A percentile compares a stretch with the other conserved stretches of the same genome.
These are phyloP conservation scores for Avahi laniger DNA, from an alignment of 2,797 vertebrate species.

Conservation along the genomic window DNA sequence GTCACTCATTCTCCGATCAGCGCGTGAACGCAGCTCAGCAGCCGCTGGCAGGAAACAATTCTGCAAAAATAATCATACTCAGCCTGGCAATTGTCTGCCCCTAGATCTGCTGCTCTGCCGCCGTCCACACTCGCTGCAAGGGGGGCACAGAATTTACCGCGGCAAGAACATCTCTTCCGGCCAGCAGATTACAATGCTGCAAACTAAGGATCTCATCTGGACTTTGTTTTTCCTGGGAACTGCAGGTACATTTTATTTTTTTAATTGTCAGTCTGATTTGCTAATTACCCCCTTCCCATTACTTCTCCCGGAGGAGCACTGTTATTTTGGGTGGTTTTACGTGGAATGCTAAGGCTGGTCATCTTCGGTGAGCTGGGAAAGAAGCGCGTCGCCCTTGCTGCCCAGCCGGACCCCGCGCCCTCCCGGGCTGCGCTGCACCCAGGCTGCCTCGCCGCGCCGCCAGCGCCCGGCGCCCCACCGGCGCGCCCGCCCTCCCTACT, in stretches of 20 bases:
- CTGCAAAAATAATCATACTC: constrained; percentile 79
- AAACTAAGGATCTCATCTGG: constrained; percentile 91
- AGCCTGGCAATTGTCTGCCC: constrained; percentile 77
- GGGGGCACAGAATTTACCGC: constrained; percentile 58
- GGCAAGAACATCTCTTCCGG: constrained; percentile 69
- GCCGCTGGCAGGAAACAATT: constrained; percentile 85
- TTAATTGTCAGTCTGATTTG: not conserved
- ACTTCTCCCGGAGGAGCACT: not conserved
- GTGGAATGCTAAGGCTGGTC: not conserved
- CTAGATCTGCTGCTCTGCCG: constrained; percentile 69
- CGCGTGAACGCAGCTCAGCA: constrained; percentile 87
- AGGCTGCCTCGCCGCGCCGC: not conserved
- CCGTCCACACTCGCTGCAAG: constrained; percentile 62
- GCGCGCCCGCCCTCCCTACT: constrained; percentile 55
- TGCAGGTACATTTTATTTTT: constrained; percentile 88
- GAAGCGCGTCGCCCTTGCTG: constrained; percentile 45
- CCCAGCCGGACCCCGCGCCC: constrained; percentile 46
- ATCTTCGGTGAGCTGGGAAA: not conserved
- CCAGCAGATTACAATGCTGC: constrained; percentile 91
- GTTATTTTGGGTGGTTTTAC: constrained; percentile 28
- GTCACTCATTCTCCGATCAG: constrained; percentile 92
- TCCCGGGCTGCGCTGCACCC: constrained; percentile 1
- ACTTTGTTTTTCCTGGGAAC: constrained; percentile 90
- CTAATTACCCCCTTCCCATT: not conserved
- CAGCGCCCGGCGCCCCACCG: not conserved